Evolutionary conservation across 2,888 invertebrate species (phyloP).

Genomic region (Drosophila differens): DNA sequence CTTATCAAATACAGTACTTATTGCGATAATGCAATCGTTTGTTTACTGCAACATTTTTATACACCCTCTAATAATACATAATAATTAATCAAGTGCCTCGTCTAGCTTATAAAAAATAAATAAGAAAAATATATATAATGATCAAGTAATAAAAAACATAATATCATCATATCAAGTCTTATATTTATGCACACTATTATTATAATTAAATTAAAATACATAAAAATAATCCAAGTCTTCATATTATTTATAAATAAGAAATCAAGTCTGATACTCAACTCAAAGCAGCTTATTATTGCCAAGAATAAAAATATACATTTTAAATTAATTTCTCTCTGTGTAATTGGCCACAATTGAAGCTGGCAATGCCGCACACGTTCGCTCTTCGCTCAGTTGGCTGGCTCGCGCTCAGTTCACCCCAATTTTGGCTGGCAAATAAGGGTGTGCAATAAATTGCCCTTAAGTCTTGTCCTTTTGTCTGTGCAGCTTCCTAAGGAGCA

Average conservation of each 20-base stretch:
- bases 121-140: background rate
- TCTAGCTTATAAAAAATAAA: background rate
- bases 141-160: background rate
- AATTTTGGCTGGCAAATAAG: slow-evolving; percentile 44
- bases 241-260: background rate
- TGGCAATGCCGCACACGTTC: slow-evolving; percentile 37
- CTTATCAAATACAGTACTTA: background rate
- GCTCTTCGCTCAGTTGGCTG: slow-evolving; percentile 20
- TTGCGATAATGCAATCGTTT: background rate
- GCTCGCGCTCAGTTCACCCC: slow-evolving; percentile 49
- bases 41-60: background rate
- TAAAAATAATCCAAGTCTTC: background rate
- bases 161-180: background rate
- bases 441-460: slow-evolving; percentile 50
- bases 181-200: background rate
- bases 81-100: background rate
- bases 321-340: slow-evolving; percentile 29
- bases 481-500: slow-evolving; percentile 50
- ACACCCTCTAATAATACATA: background rate
- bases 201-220: background rate
- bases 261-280: background rate
- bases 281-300: background rate
- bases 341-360: slow-evolving; percentile 4
- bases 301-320: background rate
- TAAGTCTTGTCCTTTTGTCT: slow-evolving; percentile 36